phyloP scores from a whole-genome alignment of 2,113 vertebrate genomes.

The Garra rufa region DNA sequence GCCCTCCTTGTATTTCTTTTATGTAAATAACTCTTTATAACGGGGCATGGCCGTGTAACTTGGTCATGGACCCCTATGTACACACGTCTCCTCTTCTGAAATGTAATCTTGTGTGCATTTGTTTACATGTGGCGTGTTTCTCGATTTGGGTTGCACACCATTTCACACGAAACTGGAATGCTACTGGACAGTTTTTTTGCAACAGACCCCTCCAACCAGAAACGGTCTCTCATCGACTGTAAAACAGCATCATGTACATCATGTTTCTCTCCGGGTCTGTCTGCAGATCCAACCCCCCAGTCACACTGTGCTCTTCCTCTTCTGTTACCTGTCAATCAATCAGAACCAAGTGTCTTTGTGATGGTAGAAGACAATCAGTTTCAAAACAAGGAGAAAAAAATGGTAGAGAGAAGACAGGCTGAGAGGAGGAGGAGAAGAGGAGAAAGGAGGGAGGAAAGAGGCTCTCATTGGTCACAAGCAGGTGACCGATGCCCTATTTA shows the following conservation, averaged over 20 bases:
- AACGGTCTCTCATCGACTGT: conserved; percentile 73
- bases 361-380: conserved; percentile 87
- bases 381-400: conserved; percentile 78
- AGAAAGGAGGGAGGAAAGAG: conserved; percentile 66
- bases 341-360: conserved; percentile 87
- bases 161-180: conserved; percentile 66
- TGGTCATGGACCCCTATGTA: conserved; percentile 51
- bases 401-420: conserved; percentile 70
- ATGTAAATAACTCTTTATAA: conserved; percentile 78
- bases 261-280: conserved; percentile 63
- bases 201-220: conserved; percentile 62
- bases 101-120: conserved; percentile 61
- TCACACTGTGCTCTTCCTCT: conserved; percentile 82
- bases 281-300: conserved; percentile 66
- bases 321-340: conserved; percentile 85
- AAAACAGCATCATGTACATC: conserved; percentile 72
- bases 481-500: conserved; percentile 44
- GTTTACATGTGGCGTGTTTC: conserved; percentile 72
- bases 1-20: conserved; percentile 67
- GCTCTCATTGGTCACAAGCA: conserved; percentile 67
- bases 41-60: conserved; percentile 68
- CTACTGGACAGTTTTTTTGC: conserved; percentile 66
- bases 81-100: conserved; percentile 66
- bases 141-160: conserved; percentile 76
- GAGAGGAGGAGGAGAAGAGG: conserved; percentile 67